Base-by-base conservation (phyloP, 2,797 vertebrate species). In the Anguilla megastoma region DNA sequence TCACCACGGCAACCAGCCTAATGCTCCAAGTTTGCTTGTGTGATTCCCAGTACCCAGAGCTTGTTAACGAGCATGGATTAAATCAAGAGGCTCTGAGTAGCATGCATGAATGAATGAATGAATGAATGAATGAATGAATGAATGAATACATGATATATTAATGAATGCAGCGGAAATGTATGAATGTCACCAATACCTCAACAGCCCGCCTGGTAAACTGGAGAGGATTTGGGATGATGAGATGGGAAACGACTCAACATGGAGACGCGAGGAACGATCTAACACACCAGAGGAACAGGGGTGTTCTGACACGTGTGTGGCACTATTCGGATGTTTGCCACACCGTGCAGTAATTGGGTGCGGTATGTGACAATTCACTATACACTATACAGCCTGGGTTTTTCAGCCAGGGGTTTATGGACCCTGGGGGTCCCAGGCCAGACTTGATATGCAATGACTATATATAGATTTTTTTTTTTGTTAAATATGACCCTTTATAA, bases 41-140 rank as follows among this genome's bases (percentile, higher is more conserved):
- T 16, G 8, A 9, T 36, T 80, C 41, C 36, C 76, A 80, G 76
- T 45, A 80, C 36, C 21, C 76, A 80, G 36, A 80, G 76, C 76
- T 45, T 80, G 76, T 80, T 48, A 45, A 80, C 76, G 36, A 80
- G 18, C 36, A 18, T 80, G 41, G 76, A 80, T 45, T 80, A 45
- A 80, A 21, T 80, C 41, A 45, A 8, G 41, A 45, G 41, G 30
- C 71, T 14, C 71, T 76, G 71, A 76, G 33, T 33, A 80, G 76
- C 41, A 48, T 24, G 14, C 4, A 24, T 80, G 76, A 48, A 45
- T 48, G 18, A 80, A 79, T 79, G 74, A 45, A 80, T 80, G 4
- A 45, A 79, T 79, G 10, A 33, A 36, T n/a, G n/a, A n/a, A 24
- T 80, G 76, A 48, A 45, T 48, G 18, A 80, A 79, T 63, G 24